These are phyloP conservation scores for Motacilla tschutschensis DNA, from an alignment of 2,113 vertebrate genomes.

Conservation along the genomic window DNA sequence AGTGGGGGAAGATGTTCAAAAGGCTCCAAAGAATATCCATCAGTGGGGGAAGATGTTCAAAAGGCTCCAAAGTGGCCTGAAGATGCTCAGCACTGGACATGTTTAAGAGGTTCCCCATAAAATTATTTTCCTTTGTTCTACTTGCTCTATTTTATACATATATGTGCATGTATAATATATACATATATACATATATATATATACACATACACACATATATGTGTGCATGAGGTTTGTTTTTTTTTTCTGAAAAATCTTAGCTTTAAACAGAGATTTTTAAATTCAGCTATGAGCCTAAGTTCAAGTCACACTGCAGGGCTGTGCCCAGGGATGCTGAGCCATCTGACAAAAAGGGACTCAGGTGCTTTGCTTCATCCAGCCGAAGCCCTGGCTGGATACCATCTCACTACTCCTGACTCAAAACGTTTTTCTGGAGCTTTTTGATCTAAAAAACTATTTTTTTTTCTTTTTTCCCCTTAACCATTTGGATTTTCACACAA, in stretches of 20 bases:
- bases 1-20: neutral
- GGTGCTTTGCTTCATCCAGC: neutral
- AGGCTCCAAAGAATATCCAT: neutral
- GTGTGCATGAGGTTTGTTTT: rapidly evolving
- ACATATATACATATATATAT: no score
- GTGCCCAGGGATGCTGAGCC: neutral
- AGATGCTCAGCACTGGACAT: neutral
- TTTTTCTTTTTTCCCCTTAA: neutral
- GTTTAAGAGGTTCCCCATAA: neutral
- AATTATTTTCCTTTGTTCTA: neutral
- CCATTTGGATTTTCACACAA: neutral
- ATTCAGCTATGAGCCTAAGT: neutral
- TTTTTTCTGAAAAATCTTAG: neutral
- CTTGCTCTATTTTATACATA: neutral
- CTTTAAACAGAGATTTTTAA: neutral
- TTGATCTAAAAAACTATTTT: neutral
- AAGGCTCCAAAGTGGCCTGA: neutral
- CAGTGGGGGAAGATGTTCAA: neutral
- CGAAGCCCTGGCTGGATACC: neutral
- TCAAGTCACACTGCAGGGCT: neutral
- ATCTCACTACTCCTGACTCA: neutral
- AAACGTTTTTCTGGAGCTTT: neutral
- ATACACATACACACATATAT: rapidly evolving
- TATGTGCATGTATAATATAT: neutral
- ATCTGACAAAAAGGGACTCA: neutral